Evolutionary conservation across 2,888 invertebrate species (phyloP).

Genomic region (Tuta absoluta): DNA sequence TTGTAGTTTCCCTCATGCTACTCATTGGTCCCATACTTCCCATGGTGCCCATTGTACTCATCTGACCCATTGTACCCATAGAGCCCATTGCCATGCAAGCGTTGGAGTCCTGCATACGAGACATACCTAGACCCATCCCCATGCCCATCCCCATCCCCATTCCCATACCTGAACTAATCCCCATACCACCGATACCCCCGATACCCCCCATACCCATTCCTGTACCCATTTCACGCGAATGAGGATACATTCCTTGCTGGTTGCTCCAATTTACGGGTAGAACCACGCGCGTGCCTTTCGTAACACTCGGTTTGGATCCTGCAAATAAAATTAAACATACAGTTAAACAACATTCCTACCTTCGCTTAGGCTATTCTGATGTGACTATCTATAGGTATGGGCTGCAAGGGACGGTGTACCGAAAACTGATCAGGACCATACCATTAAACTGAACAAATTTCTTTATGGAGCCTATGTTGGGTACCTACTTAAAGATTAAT

Average conservation of each 20-base stretch:
- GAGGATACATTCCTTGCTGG: conserved; percentile 72
- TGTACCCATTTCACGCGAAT: conserved; percentile 75
- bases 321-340: conserved; percentile 30
- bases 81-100: conserved; percentile 56
- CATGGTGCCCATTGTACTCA: conserved; percentile 57
- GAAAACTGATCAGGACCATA: too few relatives aligned
- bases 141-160: conserved; percentile 65
- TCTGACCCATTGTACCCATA: conserved; percentile 53
- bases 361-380: too few relatives aligned
- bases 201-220: conserved; percentile 62
- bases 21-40: conserved; percentile 67
- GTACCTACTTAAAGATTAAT: too few relatives aligned
- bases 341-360: background rate
- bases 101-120: conserved; percentile 67
- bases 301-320: conserved; percentile 84
- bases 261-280: conserved; percentile 79
- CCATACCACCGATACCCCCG: conserved; percentile 65
- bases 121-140: conserved; percentile 68
- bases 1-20: conserved; percentile 71
- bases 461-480: too few relatives aligned
- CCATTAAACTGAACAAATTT: too few relatives aligned
- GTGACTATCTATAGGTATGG: too few relatives aligned
- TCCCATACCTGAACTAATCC: conserved; percentile 61
- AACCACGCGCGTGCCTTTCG: conserved; percentile 84
- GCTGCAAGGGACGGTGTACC: too few relatives aligned